Percentiles rank a stretch among this genome's conserved stretches.
These are phyloP conservation scores for Lineus longissimus DNA, from an alignment of 1,140 invertebrate species.

Conservation along the genomic window DNA sequence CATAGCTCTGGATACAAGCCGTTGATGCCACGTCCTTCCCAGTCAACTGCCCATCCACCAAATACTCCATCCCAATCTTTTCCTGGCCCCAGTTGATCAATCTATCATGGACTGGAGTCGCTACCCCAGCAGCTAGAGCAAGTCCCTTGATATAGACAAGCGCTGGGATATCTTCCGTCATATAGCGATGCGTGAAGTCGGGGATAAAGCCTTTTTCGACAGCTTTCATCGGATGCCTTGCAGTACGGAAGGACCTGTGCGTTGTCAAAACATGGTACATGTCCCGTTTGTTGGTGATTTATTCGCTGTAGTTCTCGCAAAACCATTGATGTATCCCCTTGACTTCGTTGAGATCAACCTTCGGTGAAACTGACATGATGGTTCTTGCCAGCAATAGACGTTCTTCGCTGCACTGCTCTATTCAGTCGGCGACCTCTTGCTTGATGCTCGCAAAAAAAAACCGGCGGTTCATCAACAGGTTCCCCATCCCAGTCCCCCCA, in stretches of 20 bases:
- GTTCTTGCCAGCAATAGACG: background rate
- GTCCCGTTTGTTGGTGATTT: no score
- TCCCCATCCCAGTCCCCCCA: no score
- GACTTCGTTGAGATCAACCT: conserved; percentile 5
- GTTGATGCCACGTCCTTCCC: conserved; percentile 32
- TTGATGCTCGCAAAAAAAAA: no score
- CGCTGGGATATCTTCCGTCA: conserved; percentile 38
- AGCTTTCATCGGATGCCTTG: conserved; percentile 34
- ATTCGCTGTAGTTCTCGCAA: background rate
- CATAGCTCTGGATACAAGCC: conserved; percentile 35
- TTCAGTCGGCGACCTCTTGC: no score
- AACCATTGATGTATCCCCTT: background rate
- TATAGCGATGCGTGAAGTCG: conserved; percentile 26
- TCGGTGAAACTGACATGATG: conserved; percentile 1
- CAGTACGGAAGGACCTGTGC: conserved; percentile 28
- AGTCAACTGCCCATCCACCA: conserved; percentile 35
- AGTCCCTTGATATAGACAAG: conserved; percentile 34
- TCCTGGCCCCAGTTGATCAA: conserved; percentile 39
- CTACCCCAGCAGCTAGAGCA: conserved; percentile 29
- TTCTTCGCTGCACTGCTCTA: conserved; percentile 9
- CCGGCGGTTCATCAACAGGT: no score
- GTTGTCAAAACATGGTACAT: conserved; percentile 23
- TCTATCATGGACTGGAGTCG: conserved; percentile 27
- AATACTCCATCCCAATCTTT: conserved; percentile 36
- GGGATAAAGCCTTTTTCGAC: conserved; percentile 25